phyloP scores from a whole-genome alignment of 1,140 invertebrate species.

The Brachionus angularis region DNA sequence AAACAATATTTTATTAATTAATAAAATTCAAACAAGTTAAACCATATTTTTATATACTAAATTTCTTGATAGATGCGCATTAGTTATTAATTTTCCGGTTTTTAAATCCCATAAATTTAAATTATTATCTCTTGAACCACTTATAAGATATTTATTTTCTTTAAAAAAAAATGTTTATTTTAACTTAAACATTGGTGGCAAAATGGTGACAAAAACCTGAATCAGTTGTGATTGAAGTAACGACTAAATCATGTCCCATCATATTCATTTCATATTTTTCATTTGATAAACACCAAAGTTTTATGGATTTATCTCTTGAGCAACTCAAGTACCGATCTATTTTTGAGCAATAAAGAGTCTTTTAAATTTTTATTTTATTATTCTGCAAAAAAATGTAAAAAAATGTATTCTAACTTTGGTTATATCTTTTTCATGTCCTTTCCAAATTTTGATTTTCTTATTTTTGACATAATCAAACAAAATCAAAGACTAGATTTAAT shows the following conservation, averaged over 20 bases:
- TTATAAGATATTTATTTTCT: conserved; percentile 52
- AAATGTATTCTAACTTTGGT: conserved; percentile 51
- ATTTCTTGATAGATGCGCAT: conserved; percentile 53
- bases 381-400: neutral
- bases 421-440: conserved; percentile 51
- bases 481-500: conserved; percentile 47
- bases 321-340: conserved; percentile 51
- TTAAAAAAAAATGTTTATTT: too few species aligned
- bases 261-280: conserved; percentile 47
- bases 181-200: too few species aligned
- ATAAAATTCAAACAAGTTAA: neutral
- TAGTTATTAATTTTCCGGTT: conserved; percentile 47
- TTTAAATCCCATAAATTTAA: conserved; percentile 54
- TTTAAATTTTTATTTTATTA: neutral
- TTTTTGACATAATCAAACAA: conserved; percentile 50
- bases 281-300: conserved; percentile 50
- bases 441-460: conserved; percentile 49
- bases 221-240: conserved; percentile 50
- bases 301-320: conserved; percentile 52
- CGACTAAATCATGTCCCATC: conserved; percentile 51
- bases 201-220: too few species aligned
- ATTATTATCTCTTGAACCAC: conserved; percentile 54
- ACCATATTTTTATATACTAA: conserved; percentile 47
- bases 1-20: conserved; percentile 34
- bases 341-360: conserved; percentile 50